Percentiles rank a stretch among this genome's conserved stretches.
These are phyloP conservation scores for Linurgus olivaceus DNA, from an alignment of 2,797 vertebrate genomes.

Conservation along the genomic window DNA sequence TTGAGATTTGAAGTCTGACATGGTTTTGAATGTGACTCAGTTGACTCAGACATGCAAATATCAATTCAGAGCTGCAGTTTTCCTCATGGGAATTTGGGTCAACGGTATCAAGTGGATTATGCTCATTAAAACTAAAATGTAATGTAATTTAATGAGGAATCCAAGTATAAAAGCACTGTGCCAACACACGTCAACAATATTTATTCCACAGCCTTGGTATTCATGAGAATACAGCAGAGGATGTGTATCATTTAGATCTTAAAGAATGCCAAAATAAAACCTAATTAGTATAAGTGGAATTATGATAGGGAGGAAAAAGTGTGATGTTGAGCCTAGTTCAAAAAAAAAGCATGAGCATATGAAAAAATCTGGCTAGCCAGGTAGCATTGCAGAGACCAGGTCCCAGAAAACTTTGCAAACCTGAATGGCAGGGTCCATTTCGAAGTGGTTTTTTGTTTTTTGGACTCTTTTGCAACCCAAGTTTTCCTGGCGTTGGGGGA, in stretches of 20 bases:
- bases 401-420: not conserved
- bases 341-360: not conserved
- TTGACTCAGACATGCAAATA: not conserved
- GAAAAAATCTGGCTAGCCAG: not conserved
- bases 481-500: no score
- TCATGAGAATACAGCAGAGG: not conserved
- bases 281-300: not conserved
- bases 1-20: not conserved
- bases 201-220: conserved; percentile 11
- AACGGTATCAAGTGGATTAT: conserved; percentile 34
- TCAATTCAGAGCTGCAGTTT: not conserved
- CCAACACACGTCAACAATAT: not conserved
- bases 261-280: not conserved
- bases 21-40: not conserved
- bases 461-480: not conserved
- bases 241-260: not conserved
- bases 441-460: no score
- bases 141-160: conserved; percentile 45
- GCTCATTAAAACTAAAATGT: conserved; percentile 44
- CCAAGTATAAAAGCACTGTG: conserved; percentile 22
- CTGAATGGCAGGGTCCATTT: not conserved
- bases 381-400: not conserved
- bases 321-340: not conserved
- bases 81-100: not conserved
- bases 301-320: not conserved